phyloP scores from a whole-genome alignment of 2,888 invertebrate species.

The Ichneumoninae sp. region DNA sequence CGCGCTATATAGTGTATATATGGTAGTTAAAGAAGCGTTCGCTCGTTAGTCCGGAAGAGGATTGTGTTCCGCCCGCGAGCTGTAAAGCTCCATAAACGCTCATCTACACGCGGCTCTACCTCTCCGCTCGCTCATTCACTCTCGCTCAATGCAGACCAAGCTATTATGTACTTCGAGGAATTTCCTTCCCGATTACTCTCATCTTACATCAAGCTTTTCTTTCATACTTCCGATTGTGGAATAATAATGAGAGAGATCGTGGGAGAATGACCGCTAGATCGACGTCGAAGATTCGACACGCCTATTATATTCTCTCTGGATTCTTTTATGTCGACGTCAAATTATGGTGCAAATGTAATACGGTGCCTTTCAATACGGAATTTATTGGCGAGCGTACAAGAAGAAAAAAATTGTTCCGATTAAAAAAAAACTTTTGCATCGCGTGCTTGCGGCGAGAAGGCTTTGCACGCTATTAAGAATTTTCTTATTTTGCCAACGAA shows the following conservation, averaged over 20 bases:
- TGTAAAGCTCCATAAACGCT: constrained; percentile 41
- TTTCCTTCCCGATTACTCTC: constrained; percentile 44
- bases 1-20: not conserved
- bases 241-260: constrained; percentile 13
- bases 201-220: constrained; percentile 38
- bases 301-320: not conserved
- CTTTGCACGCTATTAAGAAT: not conserved
- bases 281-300: constrained; percentile 3
- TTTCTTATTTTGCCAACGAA: not conserved
- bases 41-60: constrained; percentile 45
- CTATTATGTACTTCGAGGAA: constrained; percentile 38
- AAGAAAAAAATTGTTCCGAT: not conserved
- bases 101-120: constrained; percentile 21
- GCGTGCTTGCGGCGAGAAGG: too few species aligned
- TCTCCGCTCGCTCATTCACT: constrained; percentile 10
- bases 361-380: not conserved
- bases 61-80: constrained; percentile 26
- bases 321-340: not conserved
- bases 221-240: constrained; percentile 41
- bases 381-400: not conserved
- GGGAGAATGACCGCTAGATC: constrained; percentile 22
- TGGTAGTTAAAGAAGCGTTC: constrained; percentile 23
- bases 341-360: not conserved
- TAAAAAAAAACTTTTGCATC: not conserved
- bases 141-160: constrained; percentile 24